phyloP scores from a whole-genome alignment of 2,888 invertebrate species.

The Spialia ferax region DNA sequence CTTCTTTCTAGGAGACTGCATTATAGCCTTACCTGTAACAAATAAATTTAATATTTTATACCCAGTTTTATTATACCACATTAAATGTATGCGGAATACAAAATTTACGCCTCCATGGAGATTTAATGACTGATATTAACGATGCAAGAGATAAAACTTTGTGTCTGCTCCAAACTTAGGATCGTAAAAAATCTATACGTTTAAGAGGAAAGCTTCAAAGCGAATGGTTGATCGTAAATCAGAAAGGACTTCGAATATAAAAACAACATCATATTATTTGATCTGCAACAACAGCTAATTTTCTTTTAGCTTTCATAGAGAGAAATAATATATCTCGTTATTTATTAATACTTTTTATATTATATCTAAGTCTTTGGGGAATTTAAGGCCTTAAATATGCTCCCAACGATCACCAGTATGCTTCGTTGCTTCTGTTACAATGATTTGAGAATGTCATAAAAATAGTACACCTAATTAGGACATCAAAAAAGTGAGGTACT shows the following conservation, averaged over 20 bases:
- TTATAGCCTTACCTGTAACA: background rate
- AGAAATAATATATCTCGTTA: background rate
- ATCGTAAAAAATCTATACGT: slow-evolving; percentile 37
- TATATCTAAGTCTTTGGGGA: too few species aligned
- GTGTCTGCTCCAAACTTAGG: slow-evolving; percentile 31
- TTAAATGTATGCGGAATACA: slow-evolving; percentile 19
- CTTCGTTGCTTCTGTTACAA: too few species aligned
- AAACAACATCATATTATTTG: slow-evolving; percentile 2
- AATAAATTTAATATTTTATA: slow-evolving; percentile 8
- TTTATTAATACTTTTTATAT: too few species aligned
- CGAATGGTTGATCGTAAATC: slow-evolving; percentile 20
- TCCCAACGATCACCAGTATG: too few species aligned
- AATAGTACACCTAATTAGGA: too few species aligned
- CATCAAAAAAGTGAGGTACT: too few species aligned
- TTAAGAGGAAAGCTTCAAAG: slow-evolving; percentile 26
- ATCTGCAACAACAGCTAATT: background rate
- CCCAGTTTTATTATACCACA: slow-evolving; percentile 1
- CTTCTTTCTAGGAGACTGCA: background rate
- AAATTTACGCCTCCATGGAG: slow-evolving; percentile 23
- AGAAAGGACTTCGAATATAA: slow-evolving; percentile 8
- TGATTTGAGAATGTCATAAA: too few species aligned
- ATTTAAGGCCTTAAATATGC: too few species aligned
- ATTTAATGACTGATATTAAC: slow-evolving; percentile 38
- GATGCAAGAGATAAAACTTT: slow-evolving; percentile 36
- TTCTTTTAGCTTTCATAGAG: background rate